Conservation (phyloP, 2,888 invertebrate genomes). For the Pachydiplax longipennis region DNA sequence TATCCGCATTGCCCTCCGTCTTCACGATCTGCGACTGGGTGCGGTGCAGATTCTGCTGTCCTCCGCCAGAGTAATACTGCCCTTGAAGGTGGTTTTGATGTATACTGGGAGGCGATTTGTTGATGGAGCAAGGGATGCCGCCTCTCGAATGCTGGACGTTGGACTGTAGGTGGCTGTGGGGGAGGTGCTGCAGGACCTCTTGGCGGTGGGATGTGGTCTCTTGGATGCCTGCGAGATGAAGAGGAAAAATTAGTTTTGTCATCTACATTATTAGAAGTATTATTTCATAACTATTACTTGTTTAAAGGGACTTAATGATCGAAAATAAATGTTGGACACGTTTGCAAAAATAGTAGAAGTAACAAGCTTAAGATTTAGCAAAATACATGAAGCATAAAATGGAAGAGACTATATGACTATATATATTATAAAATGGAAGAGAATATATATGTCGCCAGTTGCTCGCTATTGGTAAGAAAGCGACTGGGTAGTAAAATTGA, state of each 20-base stretch:
- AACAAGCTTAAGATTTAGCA: no score
- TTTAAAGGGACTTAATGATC: no score
- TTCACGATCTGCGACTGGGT: conserved; percentile 30
- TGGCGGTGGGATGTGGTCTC: conserved; percentile 51
- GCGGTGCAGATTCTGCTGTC: conserved; percentile 44
- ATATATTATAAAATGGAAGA: no score
- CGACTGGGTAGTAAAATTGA: no score
- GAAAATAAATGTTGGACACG: no score
- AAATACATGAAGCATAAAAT: no score
- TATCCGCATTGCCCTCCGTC: conserved; percentile 54
- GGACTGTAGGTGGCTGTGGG: conserved; percentile 66
- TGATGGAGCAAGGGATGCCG: conserved; percentile 41
- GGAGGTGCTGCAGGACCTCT: conserved; percentile 58
- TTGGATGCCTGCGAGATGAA: background rate
- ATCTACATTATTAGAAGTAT: no score
- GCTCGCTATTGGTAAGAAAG: no score
- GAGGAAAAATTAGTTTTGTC: background rate
- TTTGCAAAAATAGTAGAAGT: no score
- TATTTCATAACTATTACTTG: no score
- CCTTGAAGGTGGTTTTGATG: background rate
- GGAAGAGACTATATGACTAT: no score
- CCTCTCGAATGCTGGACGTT: conserved; percentile 51
- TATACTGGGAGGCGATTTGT: conserved; percentile 8
- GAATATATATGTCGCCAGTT: no score
- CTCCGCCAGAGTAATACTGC: background rate